phyloP scores from a whole-genome alignment of 2,888 invertebrate genomes.

The Lasioglossum vierecki region DNA sequence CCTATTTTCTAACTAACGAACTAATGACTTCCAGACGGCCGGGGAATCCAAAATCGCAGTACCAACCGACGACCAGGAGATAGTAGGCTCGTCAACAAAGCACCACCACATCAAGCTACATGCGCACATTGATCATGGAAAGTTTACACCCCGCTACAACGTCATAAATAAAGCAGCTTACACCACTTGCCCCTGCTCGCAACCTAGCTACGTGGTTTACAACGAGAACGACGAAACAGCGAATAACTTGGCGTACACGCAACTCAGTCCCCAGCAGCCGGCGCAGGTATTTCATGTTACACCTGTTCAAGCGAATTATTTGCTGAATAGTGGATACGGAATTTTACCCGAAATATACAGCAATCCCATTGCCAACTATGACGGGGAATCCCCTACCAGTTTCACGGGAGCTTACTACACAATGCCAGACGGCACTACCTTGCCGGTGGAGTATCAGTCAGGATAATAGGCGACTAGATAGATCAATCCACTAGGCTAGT shows the following conservation, averaged over 20 bases:
- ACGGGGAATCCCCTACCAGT: not conserved
- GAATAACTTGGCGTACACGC: not conserved
- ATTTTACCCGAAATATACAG: constrained; percentile 5
- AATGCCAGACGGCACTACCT: not conserved
- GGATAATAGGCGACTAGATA: not conserved
- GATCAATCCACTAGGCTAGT: not conserved
- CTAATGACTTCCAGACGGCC: not conserved
- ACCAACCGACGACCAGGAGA: not conserved
- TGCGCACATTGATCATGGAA: not conserved
- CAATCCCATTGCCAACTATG: not conserved
- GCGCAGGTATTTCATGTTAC: constrained; percentile 15
- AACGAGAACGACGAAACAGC: not conserved
- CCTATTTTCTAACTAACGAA: not conserved
- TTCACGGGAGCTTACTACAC: not conserved
- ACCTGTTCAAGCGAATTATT: not conserved
- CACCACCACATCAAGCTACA: not conserved
- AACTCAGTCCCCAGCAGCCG: not conserved
- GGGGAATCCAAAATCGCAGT: not conserved
- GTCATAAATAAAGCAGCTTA: not conserved
- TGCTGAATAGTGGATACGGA: not conserved
- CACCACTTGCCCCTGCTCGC: not conserved
- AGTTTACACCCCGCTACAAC: not conserved
- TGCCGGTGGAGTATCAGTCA: not conserved
- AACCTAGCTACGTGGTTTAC: not conserved
- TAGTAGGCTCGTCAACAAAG: not conserved